phyloP scores from a whole-genome alignment of 2,888 invertebrate species.

The Pheosia gnoma region DNA sequence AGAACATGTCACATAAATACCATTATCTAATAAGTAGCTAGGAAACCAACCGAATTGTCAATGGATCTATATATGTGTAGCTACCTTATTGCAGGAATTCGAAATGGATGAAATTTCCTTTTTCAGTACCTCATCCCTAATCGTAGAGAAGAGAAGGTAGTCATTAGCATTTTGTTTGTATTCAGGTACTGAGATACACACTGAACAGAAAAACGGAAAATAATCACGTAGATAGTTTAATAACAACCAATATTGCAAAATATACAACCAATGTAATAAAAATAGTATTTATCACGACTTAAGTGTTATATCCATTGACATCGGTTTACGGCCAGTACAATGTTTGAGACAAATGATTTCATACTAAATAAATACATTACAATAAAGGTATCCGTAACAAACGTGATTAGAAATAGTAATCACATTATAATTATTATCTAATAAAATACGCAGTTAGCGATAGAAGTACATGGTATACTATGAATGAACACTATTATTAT shows the following conservation, averaged over 20 bases:
- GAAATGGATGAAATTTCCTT: too few species aligned
- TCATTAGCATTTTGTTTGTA: too few species aligned
- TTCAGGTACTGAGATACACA: too few species aligned
- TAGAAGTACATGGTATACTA: slow-evolving; percentile 4
- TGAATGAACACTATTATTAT: slow-evolving; percentile 23
- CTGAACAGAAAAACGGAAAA: slow-evolving; percentile 26
- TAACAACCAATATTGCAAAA: slow-evolving; percentile 24
- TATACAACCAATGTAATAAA: slow-evolving; percentile 28
- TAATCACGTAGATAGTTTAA: slow-evolving; percentile 31
- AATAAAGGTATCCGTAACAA: neutral
- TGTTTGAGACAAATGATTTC: neutral
- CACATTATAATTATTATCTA: slow-evolving; percentile 6
- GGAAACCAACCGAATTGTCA: slow-evolving; percentile 7
- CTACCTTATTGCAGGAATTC: too few species aligned
- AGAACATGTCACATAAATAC: neutral
- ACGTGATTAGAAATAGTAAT: slow-evolving; percentile 8
- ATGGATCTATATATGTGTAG: too few species aligned
- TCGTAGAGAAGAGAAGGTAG: too few species aligned
- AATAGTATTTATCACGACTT: slow-evolving; percentile 10
- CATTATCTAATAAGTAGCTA: slow-evolving; percentile 19
- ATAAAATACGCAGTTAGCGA: slow-evolving; percentile 6
- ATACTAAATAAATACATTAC: neutral
- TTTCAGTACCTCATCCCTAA: too few species aligned
- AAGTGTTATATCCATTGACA: slow-evolving; percentile 4
- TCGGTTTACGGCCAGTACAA: neutral